Evolutionary conservation across 2,888 invertebrate species (phyloP).

Genomic region (Erannis defoliaria): DNA sequence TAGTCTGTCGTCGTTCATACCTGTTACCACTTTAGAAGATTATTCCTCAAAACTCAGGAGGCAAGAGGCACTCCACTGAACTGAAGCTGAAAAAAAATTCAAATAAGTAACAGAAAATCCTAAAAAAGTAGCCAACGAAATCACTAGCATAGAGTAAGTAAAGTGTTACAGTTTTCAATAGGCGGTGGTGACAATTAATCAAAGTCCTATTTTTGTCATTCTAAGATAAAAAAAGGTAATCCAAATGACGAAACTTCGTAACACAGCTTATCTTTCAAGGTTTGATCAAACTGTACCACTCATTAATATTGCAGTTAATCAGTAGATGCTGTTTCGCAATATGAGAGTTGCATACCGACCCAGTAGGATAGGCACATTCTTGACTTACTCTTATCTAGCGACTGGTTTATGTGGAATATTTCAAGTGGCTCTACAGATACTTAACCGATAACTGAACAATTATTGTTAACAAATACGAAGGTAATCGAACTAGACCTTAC

Average conservation of each 20-base stretch:
- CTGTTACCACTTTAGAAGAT: too few relatives aligned
- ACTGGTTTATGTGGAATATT: constrained; percentile 1
- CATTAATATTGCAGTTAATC: constrained; percentile 8
- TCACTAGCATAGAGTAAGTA: too few relatives aligned
- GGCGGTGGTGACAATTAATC: too few relatives aligned
- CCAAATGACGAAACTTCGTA: constrained; percentile 14
- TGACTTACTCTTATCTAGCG: background rate
- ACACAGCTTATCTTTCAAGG: constrained; percentile 12
- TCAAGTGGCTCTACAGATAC: constrained; percentile 33
- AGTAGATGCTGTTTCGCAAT: constrained; percentile 25
- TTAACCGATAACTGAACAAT: constrained; percentile 23
- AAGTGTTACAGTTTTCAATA: too few relatives aligned
- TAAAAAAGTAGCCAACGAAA: too few relatives aligned
- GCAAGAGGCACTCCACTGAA: too few relatives aligned
- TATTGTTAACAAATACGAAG: constrained; percentile 14
- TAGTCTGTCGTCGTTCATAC: too few relatives aligned
- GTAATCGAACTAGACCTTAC: constrained; percentile 2
- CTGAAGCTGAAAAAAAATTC: too few relatives aligned
- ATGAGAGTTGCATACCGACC: background rate
- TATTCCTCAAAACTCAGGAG: too few relatives aligned
- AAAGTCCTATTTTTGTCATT: background rate
- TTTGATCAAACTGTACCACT: constrained; percentile 4
- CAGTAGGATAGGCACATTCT: background rate
- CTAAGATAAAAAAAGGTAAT: background rate
- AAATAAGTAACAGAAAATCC: too few relatives aligned